Conservation (phyloP, 2,888 invertebrate genomes). For the Leptodirus hochenwartii region DNA sequence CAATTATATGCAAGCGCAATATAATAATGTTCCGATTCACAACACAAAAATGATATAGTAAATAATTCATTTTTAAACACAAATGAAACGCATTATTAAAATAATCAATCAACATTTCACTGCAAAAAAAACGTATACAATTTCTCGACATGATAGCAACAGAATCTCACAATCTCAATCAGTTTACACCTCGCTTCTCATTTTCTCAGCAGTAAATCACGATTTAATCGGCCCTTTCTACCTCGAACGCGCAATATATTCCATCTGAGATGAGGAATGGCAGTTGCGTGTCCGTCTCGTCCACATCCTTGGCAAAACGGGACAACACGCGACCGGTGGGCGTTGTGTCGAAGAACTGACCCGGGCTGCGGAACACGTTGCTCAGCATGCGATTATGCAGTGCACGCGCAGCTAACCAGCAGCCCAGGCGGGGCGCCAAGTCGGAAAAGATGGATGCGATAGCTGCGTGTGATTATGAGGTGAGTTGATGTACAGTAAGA, state of each 20-base stretch:
- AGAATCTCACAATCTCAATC: no score
- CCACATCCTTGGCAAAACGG: slow-evolving; percentile 60
- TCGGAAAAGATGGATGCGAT: slow-evolving; percentile 32
- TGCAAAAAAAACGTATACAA: no score
- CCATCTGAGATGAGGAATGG: slow-evolving; percentile 47
- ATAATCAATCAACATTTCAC: no score
- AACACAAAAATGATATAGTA: no score
- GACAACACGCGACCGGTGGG: slow-evolving; percentile 56
- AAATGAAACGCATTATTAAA: no score
- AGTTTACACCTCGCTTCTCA: no score
- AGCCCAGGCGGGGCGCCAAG: slow-evolving; percentile 34
- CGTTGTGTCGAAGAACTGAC: slow-evolving; percentile 63
- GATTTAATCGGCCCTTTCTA: no score
- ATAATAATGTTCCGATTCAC: no score
- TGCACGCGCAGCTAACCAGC: slow-evolving; percentile 42
- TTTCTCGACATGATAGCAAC: no score
- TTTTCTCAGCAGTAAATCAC: no score
- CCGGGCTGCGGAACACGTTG: slow-evolving; percentile 45
- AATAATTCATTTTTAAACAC: no score
- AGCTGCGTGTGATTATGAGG: slow-evolving; percentile 29
- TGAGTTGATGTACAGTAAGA: slow-evolving; percentile 2
- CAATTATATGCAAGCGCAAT: no score
- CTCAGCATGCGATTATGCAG: slow-evolving; percentile 40
- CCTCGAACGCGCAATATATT: slow-evolving; percentile 55
- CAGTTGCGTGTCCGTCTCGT: slow-evolving; percentile 49